Base-by-base conservation (phyloP, 2,113 vertebrate species). In the Triplophysa dalaica region DNA sequence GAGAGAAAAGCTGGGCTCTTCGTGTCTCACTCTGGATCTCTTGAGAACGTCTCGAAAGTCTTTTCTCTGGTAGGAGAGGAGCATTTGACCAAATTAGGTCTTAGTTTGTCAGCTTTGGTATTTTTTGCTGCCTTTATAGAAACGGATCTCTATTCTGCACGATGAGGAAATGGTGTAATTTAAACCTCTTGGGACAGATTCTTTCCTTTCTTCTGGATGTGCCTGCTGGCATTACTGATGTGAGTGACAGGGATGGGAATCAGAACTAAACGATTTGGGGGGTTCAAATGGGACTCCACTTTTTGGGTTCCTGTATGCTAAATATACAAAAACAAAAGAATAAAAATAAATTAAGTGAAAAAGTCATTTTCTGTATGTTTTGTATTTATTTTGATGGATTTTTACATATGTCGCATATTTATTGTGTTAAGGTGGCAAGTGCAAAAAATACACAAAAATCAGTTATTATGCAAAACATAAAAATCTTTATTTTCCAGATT, bases 111-210 rank as follows among this genome's bases (percentile, higher is more conserved):
- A 85, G 86, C 85, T 86, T 88, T 77, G 45, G 45, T 77, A 65
- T 77, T 13, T 65, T 64, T 77, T 66, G 45, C 62, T 12, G 12
- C 56, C 61, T 38, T 8, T 43, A 84, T 79, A 72, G 82, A 85
- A 81, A 84, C 85, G 81, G 86, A 89, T 90, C 86, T 85, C 83
- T 80, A 87, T 85, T 77, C 86, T 88, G 90, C 86, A 84, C 82
- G 82, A 83, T 83, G 85, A 83, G 85, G 86, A 45, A n/a, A 26
- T 82, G 70, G 78, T 54, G 89, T 89, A 90, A 90, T 90, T 91
- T 88, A 90, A 87, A 88, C 83, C 85, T 61, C 22, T 24, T 12
- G 26, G 54, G 19, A 66, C 21, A 45, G 14, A 69, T 22, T 68
- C 2, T 29, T n/a, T 54, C 2, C 50, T 54, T 11, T 56, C 58